phyloP scores from a whole-genome alignment of 2,113 vertebrate species.

The Zosterops hypoxanthus region DNA sequence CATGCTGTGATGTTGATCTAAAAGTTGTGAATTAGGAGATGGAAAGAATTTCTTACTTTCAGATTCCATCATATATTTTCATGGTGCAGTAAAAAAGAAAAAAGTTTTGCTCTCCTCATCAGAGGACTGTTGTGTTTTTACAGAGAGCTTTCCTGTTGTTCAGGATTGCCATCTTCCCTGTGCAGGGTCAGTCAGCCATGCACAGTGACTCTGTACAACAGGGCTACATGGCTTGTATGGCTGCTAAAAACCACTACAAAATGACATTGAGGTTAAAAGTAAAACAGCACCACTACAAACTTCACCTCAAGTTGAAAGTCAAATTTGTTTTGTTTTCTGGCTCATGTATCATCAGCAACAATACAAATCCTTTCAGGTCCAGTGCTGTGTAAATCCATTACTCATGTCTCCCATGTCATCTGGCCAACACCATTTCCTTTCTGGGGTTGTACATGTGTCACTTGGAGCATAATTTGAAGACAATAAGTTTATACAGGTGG shows the following conservation, averaged over 20 bases:
- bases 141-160: background rate
- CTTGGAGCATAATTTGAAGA: background rate
- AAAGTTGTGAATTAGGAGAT: slow-evolving; percentile 9
- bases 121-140: background rate
- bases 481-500: background rate
- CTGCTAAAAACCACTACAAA: background rate
- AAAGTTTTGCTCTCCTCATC: background rate
- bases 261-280: background rate
- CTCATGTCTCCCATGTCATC: background rate
- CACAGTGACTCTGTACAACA: background rate
- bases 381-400: background rate
- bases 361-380: background rate
- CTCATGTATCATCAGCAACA: background rate
- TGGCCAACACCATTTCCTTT: background rate
- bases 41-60: slow-evolving; percentile 32
- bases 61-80: slow-evolving; percentile 6
- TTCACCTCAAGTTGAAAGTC: background rate
- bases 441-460: background rate
- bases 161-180: background rate
- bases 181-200: accelerated
- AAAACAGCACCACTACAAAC: background rate
- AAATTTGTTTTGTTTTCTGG: background rate
- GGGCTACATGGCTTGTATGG: accelerated
- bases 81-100: background rate
- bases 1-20: slow-evolving; percentile 36